Percentiles rank a stretch among this genome's conserved stretches.
Conservation (phyloP, 1,140 invertebrate species). For the Aphaenogaster ashmeadi region DNA sequence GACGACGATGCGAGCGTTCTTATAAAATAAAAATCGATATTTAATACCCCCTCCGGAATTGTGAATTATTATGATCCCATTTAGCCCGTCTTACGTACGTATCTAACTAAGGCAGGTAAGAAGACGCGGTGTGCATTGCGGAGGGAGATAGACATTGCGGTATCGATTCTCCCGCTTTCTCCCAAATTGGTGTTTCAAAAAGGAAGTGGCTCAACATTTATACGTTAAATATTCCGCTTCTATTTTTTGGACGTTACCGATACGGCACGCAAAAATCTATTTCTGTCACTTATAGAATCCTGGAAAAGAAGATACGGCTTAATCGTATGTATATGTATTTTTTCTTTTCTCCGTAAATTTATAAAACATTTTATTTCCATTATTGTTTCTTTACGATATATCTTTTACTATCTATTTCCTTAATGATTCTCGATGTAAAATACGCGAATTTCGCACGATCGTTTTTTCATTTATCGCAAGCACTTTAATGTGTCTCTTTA, state of each 20-base stretch:
- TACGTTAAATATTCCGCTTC: slow-evolving; percentile 3
- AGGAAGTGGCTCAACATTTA: slow-evolving; percentile 14
- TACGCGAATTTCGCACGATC: neutral
- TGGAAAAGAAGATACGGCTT: neutral
- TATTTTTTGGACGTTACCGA: slow-evolving; percentile 1
- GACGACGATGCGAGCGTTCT: slow-evolving; percentile 2
- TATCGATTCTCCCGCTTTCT: neutral
- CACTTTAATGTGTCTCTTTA: neutral
- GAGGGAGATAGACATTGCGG: neutral
- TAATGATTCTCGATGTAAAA: neutral
- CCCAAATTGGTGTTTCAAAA: slow-evolving; percentile 7
- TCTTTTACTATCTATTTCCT: neutral
- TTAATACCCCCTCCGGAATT: slow-evolving; percentile 8
- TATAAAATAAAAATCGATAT: slow-evolving; percentile 43
- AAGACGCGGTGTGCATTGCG: neutral
- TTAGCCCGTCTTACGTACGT: slow-evolving; percentile 4
- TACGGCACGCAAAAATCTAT: neutral
- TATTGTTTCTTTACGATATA: neutral
- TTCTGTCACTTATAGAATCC: neutral
- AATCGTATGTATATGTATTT: neutral
- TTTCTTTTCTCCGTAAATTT: neutral
- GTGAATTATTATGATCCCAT: slow-evolving; percentile 44
- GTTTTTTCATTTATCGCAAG: neutral
- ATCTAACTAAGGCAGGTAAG: slow-evolving; percentile 13
- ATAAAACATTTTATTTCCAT: neutral